Evolutionary conservation across 1,140 invertebrate genomes (phyloP), one percentile per base, ranked within the genome.

Genomic region (Drosophila paulistorum): DNA sequence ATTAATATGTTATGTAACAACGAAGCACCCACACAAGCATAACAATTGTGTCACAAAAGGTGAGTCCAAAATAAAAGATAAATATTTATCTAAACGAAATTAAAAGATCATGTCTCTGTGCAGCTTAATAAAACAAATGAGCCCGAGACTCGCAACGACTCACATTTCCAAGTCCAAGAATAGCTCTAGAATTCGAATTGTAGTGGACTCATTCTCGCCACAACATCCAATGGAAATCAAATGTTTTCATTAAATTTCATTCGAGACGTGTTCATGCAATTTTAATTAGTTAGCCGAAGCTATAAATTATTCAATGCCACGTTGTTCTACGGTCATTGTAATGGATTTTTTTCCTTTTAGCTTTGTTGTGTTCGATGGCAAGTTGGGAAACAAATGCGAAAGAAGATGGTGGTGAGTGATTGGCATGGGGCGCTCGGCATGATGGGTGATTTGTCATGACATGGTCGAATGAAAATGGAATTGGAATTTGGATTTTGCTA

Each of bases 181-280:
- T 4, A 26, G 23, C 23, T 26, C 3, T 26, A 26, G 23, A 26
- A 26, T 26, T 26, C 23, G 23, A 26, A 48, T 48, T 9, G 45
- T 48, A 14, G 45, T 17, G 14, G 14, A 14, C 35, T 37, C 35
- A 17, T 20, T 9, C n/a, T 55, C 13, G 45, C 70, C 74, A 68
- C 64, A 82, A 74, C 68, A 77, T 64, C 17, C 45, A 51, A 51
- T 51, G 69, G 69, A 77, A 86, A 86, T 82, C 83, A 86, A 86
- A 86, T 86, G 76, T 86, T 86, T 86, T 86, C 82, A 81, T 86
- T 86, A 78, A 86, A 86, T 86, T 82, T 79, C 76, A 79, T 79
- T 73, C 68, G 82, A 79, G 82, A 86, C 82, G 79, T 86, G 82
- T 73, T 77, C 83, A 86, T 87, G 75, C 70, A 86, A 86, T 82